Evolutionary conservation across 2,888 invertebrate species (phyloP).

Genomic region (Sminthurides aquaticus): DNA sequence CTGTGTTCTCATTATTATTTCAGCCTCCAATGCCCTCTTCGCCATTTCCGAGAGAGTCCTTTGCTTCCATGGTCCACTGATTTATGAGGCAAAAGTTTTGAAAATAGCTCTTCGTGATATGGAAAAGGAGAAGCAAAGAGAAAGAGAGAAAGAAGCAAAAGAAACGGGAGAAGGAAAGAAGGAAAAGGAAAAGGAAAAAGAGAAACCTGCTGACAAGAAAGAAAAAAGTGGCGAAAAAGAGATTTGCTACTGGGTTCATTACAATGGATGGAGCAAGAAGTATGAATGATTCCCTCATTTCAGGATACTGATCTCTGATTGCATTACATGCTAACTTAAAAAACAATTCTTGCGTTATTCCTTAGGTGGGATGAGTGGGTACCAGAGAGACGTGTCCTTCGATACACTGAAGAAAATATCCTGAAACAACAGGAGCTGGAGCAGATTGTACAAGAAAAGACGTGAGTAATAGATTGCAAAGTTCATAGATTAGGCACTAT

Average conservation of each 20-base stretch:
- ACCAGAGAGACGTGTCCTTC: constrained; percentile 79
- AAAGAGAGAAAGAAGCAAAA: not conserved
- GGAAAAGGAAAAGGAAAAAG: not conserved
- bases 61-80: constrained; percentile 90
- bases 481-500: too few relatives aligned
- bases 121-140: constrained; percentile 55
- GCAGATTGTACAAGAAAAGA: constrained; percentile 66
- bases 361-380: constrained; percentile 87
- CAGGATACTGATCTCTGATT: too few relatives aligned
- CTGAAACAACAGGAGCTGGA: constrained; percentile 80
- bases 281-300: constrained; percentile 52
- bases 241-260: constrained; percentile 64
- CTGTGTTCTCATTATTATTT: constrained; percentile 1
- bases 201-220: constrained; percentile 51
- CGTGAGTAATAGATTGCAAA: too few relatives aligned
- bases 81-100: constrained; percentile 94
- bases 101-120: constrained; percentile 78
- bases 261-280: constrained; percentile 98
- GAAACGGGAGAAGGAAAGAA: not conserved
- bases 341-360: constrained; percentile 15
- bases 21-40: constrained; percentile 20
- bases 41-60: constrained; percentile 56
- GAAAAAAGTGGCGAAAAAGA: constrained; percentile 52
- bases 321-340: too few relatives aligned
- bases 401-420: constrained; percentile 81